Evolutionary conservation across 2,888 invertebrate genomes (phyloP).

Genomic region (Leptopilina myrica): DNA sequence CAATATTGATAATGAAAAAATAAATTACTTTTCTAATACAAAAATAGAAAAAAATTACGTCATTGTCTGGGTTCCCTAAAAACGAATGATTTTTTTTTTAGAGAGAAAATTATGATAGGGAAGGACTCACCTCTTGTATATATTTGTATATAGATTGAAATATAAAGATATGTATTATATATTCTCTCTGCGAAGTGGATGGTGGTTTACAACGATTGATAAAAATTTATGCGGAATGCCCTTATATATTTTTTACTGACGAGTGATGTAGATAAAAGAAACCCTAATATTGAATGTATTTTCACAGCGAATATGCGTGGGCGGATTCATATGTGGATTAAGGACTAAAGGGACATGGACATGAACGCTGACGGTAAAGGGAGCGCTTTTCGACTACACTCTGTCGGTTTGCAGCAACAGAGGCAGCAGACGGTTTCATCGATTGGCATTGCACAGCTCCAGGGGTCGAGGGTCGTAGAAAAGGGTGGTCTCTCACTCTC

Average conservation of each 20-base stretch:
- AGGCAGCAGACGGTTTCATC: conserved; percentile 32
- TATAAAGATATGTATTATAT: background rate
- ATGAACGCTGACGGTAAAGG: conserved; percentile 11
- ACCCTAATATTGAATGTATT: conserved; percentile 16
- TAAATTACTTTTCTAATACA: too few species aligned
- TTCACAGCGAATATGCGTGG: conserved; percentile 5
- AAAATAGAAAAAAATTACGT: too few species aligned
- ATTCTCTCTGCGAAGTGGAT: background rate
- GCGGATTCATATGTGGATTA: conserved; percentile 11
- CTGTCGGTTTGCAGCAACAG: conserved; percentile 2
- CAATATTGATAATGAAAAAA: too few species aligned
- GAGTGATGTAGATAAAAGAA: conserved; percentile 10
- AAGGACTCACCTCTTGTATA: conserved; percentile 17
- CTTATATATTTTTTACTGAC: background rate
- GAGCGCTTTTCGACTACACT: background rate
- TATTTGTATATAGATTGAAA: background rate
- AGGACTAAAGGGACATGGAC: conserved; percentile 22
- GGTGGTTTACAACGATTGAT: background rate
- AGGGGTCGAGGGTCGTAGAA: conserved; percentile 38
- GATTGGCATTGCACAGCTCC: conserved; percentile 39
- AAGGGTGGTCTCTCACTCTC: conserved; percentile 5
- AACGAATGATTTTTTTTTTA: too few species aligned
- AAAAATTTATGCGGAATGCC: conserved; percentile 11
- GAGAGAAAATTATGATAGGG: background rate
- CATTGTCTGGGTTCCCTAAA: too few species aligned